Conservation (phyloP, 2,797 vertebrate genomes). For the Coendou prehensilis region DNA sequence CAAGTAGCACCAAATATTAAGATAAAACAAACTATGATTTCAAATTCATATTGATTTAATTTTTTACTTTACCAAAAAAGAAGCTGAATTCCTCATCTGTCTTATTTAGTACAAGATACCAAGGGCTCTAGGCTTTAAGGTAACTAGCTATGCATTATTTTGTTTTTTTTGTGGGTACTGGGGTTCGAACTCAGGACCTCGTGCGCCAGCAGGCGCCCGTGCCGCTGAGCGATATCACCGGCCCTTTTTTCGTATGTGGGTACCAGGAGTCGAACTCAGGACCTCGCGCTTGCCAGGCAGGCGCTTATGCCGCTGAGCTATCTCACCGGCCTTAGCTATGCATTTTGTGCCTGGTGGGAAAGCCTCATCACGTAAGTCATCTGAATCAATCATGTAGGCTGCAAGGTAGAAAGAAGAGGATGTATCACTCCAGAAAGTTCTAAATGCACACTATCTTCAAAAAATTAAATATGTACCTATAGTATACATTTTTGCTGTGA, state of each 20-base stretch:
- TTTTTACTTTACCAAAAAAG: background rate
- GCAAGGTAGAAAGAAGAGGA: background rate
- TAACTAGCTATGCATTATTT: background rate
- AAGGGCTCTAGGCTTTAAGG: background rate
- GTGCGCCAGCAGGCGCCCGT: too few relatives aligned
- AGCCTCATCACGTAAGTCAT: background rate
- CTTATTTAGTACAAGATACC: background rate
- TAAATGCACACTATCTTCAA: background rate
- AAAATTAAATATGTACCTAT: background rate
- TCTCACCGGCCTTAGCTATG: background rate
- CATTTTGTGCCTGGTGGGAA: background rate
- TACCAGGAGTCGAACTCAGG: too few relatives aligned
- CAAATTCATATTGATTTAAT: background rate
- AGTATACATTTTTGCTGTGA: background rate
- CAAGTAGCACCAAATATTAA: constrained; percentile 53
- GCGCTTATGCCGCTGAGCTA: too few relatives aligned
- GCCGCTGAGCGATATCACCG: too few relatives aligned
- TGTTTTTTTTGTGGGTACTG: too few relatives aligned
- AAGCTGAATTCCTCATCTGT: background rate
- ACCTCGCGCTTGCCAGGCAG: too few relatives aligned
- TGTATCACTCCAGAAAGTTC: background rate
- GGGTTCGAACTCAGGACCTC: too few relatives aligned
- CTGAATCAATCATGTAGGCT: background rate
- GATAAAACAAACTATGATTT: background rate
- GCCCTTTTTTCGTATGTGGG: too few relatives aligned